Base-by-base conservation (phyloP, 2,797 vertebrate species). In the Sebastes wilsoni region DNA sequence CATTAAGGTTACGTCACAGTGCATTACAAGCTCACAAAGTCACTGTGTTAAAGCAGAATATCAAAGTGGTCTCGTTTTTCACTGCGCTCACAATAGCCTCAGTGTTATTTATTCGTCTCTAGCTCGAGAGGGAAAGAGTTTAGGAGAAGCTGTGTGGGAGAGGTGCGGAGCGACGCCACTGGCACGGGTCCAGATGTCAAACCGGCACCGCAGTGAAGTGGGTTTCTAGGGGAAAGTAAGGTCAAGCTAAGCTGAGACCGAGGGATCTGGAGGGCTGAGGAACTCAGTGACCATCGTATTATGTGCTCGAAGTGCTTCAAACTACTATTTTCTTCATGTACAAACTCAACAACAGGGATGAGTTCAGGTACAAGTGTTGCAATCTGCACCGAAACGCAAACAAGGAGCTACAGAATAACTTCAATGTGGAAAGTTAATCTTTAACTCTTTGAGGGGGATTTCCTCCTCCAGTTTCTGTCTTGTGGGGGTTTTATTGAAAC, bases 191-290 rank as follows among this genome's bases (percentile, higher is more conserved):
- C 91, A 94, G 54, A 80, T 89, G 82, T 90, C 86, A 91, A 84
- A 88, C 79, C 88, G 85, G 88, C 64, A 88, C 77, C 42, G 61
- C 79, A 77, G 73, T 28, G 42, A 84, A 90, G 86, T 75, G 74
- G 54, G 60, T 88, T 93, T 89, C 70, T 72, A 87, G 88, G 84
- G 90, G 84, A 94, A 93, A 83, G 81, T 88, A 82, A 87, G 91
- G 90, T 94, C 92, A 93, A 78, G 72, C 85, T 73, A 16, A 66
- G 74, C 79, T 18, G 75, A 83, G 82, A 68, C 72, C 4, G 28
- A 82, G 28, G 61, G 75, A 80, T 72, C 62, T 56, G 56, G n/a
- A 72, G 77, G 36, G 64, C 52, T 8, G 20, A 32, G 77, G 67
- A 87, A 80, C 84, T 68, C 74, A 2, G 25, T 81, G 87, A 78